These are phyloP conservation scores for Pseudococcus jackbeardsleyi DNA, from an alignment of 2,888 invertebrate species.

Conservation along the genomic window DNA sequence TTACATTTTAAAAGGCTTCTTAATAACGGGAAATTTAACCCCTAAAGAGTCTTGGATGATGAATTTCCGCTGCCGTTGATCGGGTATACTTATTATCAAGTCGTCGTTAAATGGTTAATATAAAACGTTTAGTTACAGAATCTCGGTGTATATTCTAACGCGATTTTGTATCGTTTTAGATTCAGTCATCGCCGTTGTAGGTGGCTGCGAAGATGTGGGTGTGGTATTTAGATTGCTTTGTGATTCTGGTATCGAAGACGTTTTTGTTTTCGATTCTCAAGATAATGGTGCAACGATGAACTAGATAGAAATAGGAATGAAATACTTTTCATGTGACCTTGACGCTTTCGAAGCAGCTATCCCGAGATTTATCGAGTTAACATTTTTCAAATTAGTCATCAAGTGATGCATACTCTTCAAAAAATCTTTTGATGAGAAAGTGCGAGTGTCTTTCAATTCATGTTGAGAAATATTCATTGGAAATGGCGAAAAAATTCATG, in stretches of 20 bases:
- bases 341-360: too few species aligned
- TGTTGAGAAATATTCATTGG: too few species aligned
- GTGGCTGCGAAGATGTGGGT: background rate
- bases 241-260: background rate
- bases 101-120: slow-evolving; percentile 47
- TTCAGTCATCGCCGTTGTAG: background rate
- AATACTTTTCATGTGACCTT: too few species aligned
- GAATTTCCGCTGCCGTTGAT: slow-evolving; percentile 42
- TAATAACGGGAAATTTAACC: slow-evolving; percentile 60
- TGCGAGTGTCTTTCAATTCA: too few species aligned
- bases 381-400: too few species aligned
- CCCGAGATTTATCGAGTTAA: too few species aligned
- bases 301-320: too few species aligned
- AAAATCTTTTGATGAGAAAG: too few species aligned
- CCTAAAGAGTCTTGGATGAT: slow-evolving; percentile 34
- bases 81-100: slow-evolving; percentile 50
- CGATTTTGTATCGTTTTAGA: slow-evolving; percentile 7
- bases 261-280: too few species aligned
- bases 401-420: too few species aligned
- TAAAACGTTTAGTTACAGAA: slow-evolving; percentile 45
- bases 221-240: background rate
- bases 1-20: slow-evolving; percentile 64
- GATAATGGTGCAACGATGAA: too few species aligned
- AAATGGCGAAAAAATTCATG: too few species aligned
- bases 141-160: slow-evolving; percentile 25